Evolutionary conservation across 2,888 invertebrate species (phyloP).

Genomic region (Andrena praecox): DNA sequence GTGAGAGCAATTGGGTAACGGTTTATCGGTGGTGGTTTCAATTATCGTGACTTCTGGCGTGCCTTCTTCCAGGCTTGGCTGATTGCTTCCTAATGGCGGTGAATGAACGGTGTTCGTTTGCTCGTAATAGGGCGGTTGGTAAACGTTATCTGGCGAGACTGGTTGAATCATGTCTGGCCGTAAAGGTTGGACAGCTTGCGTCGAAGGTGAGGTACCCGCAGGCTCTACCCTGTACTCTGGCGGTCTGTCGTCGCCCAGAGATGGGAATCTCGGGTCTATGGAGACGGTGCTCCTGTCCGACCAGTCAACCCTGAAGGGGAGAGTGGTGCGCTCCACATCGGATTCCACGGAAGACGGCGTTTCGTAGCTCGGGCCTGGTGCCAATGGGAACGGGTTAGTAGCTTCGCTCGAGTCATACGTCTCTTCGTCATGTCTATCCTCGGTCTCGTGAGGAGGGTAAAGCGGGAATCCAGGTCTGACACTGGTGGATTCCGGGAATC

Average conservation of each 20-base stretch:
- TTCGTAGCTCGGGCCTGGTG: conserved; percentile 26
- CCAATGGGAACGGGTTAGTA: conserved; percentile 36
- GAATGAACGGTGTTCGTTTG: conserved; percentile 35
- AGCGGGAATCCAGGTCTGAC: conserved; percentile 6
- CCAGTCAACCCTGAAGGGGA: background rate
- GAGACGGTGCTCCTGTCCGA: background rate
- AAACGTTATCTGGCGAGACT: conserved; percentile 17
- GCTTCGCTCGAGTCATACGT: conserved; percentile 29
- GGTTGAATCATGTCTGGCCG: conserved; percentile 15
- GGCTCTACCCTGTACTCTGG: background rate
- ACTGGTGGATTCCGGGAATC: conserved; percentile 19
- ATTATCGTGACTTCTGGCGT: background rate
- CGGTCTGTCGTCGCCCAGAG: background rate
- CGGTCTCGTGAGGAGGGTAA: conserved; percentile 27
- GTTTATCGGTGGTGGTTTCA: conserved; percentile 62
- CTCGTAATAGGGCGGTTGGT: conserved; percentile 45
- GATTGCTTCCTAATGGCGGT: conserved; percentile 31
- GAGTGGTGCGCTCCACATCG: conserved; percentile 25
- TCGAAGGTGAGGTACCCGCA: background rate
- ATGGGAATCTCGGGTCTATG: background rate
- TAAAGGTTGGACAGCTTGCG: conserved; percentile 12
- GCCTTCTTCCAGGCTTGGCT: background rate
- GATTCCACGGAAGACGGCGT: conserved; percentile 35
- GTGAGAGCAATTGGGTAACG: conserved; percentile 51
- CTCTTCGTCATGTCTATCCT: conserved; percentile 22